Base-by-base conservation (phyloP, 2,888 invertebrate genomes). In the Rhimphoctona megacephalus region DNA sequence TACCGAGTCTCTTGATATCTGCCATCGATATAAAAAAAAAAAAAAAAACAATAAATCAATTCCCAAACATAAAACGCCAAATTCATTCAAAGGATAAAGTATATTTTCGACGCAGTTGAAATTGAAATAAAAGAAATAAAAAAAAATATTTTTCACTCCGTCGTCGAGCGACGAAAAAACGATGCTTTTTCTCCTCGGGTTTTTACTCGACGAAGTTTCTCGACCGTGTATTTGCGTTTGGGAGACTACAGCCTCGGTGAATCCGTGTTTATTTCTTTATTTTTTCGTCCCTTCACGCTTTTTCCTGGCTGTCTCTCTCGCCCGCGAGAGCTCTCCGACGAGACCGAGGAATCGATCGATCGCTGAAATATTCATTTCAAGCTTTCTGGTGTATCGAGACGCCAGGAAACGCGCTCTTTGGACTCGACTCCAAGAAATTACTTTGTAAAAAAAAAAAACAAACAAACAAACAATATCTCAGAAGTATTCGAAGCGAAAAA, bases 331-430 rank as follows among this genome's bases (percentile, higher is more conserved):
- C 74, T 76, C 79, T 77, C 25, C 64, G 69, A 46, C 70, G 77
- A 54, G 77, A 83, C 64, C 80, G 80, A 81, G 86, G 88, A 90
- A 91, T 92, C 91, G 91, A 92, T 91, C 91, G 90, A 91, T 91
- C 90, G 89, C 87, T 92, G 89, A 92, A 92, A 91, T 91, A 92
- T 92, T 91, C 90, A 91, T 91, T 89, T 88, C 85, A 78, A 74
- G 72, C 54, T 52, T 57, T 79, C 57, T 43, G 30, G 46, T 74
- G 82, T 76, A 82, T 61, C 67, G 76, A 82, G 76, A 82, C 67
- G 72, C 25, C 25, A 57, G 72, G n/a, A 81, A 78, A 78, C 54
- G 36, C 64, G 30, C 74, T 57, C 72, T 46, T 33, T 69, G 54
- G 39, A 49, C 30, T 36, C 46, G 80, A 81, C 49, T 64, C 49